phyloP scores from a whole-genome alignment of 2,888 invertebrate species.

The Caenorhabditis sp. region DNA sequence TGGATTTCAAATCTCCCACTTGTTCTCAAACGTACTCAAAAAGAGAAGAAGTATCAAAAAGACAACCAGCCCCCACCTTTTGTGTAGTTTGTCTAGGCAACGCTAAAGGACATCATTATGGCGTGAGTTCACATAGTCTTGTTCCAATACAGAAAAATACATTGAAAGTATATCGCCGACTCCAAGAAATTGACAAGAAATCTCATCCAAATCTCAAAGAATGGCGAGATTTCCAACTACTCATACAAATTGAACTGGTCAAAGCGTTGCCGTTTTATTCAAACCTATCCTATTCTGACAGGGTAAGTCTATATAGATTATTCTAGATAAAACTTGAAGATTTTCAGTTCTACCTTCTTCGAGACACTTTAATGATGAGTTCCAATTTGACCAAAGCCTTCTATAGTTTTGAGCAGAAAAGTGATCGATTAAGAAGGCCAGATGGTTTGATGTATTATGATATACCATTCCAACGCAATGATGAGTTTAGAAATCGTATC shows the following conservation, averaged over 20 bases:
- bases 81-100: too few species aligned
- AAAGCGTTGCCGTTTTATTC: slow-evolving; percentile 20
- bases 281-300: slow-evolving; percentile 19
- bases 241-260: slow-evolving; percentile 15
- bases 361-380: slow-evolving; percentile 29
- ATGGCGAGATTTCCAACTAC: slow-evolving; percentile 23
- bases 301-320: slow-evolving; percentile 8
- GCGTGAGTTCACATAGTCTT: too few species aligned
- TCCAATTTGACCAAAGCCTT: slow-evolving; percentile 18
- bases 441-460: slow-evolving; percentile 8
- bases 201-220: background rate
- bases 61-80: background rate
- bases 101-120: background rate
- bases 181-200: background rate
- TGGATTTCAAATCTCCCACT: too few species aligned
- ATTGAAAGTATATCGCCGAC: too few species aligned
- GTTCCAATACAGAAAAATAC: background rate
- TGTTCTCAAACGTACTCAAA: too few species aligned
- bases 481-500: background rate
- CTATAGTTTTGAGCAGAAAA: slow-evolving; percentile 20
- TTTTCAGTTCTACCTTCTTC: slow-evolving; percentile 27
- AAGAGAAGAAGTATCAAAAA: slow-evolving; percentile 14
- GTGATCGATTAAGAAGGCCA: slow-evolving; percentile 11
- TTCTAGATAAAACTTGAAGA: too few species aligned
- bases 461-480: background rate